Evolutionary conservation across 2,113 vertebrate genomes (phyloP), one percentile per base, ranked within the genome.

Genomic region (Agelaius tricolor): DNA sequence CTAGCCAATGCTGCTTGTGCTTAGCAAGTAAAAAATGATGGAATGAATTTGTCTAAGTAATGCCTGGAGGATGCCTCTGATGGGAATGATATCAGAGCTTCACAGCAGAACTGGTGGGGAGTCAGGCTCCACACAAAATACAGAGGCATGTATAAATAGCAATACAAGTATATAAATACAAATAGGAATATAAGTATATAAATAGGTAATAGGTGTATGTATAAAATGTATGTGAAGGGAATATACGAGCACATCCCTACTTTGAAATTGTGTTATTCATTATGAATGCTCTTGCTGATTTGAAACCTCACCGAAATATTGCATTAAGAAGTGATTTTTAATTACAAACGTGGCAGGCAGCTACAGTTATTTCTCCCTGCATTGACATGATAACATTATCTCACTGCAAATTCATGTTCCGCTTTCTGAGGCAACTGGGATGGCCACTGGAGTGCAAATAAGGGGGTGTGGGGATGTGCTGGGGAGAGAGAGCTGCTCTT

Each of bases 1-100:
- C 82, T 68, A 83, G 88, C 73, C 92, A 95, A 14, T 88, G 44
- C 65, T 85, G 72, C 57, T 61, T 85, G 52, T 90, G 79, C 82
- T 91, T 83, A 93, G 75, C 68, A 94, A 93, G 90, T 68, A 76
- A 90, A 90, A 90, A 88, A 81, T 9, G 61, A 92, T 72, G 73
- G 89, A 84, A 81, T 69, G 69, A 61, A 81, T 93, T 69, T 90
- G 89, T 81, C 47, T 65, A 58, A 88, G 2, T 33, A 67, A 80
- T 90, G 85, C 76, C 83, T 66, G 43, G 54, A 90, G 76, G 68
- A 74, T 59, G 31, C 24, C 59, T 80, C 57, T 23, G 47, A 84
- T 24, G 59, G 52, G 39, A 88, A 74, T 33, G 59, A 37, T 93
- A 66, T 21, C 67, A 85, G 82, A 82, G n/a, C 31, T 88, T 58